Base-by-base conservation (phyloP, 2,797 vertebrate genomes). In the Falco novaeseelandiae region DNA sequence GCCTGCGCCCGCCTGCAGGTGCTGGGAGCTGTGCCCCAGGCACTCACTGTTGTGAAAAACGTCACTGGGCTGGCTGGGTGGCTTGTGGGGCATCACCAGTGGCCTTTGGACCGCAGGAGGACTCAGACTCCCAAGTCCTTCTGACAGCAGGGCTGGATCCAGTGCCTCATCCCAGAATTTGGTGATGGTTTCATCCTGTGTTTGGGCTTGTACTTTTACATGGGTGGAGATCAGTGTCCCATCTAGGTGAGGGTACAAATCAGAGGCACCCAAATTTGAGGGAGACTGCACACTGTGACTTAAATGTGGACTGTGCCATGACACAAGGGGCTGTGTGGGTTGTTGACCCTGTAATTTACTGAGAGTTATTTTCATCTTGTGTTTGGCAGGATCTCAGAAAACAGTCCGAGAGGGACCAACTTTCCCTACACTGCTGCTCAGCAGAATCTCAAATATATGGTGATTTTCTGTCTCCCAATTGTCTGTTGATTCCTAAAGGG, bases 351-450 rank as follows among this genome's bases (percentile, higher is more conserved):
- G 19, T 44, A 7, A 12, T 32, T 4, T 48, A 12, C 19, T 25
- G 59, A 59, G 10, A 10, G 27, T 14, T 83, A 32, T 48, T 34
- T 84, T 40, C 9, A 21, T 81, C 11, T 74, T 70, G 36, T 4
- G 20, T 57, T 57, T 29, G 30, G 29, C 32, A 82, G 63, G 55
- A 85, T 49, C 20, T 74, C 66, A 89, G 62, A 94, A 89, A 87
- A 70, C 15, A 40, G 3, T 52, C 81, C 44, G 55, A 77, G 71
- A 69, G 32, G 27, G 38, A 67, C 8, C 9, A 77, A 72, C 62
- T 85, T 57, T 9, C 19, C 51, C 4, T 6, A 34, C 15, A 11
- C 30, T 52, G 23, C 83, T 94, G 46, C 79, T 84, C 65, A 81
- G 74, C 21, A 71, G 20, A 44, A 38, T 38, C 36, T 76, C 61